Conservation (phyloP, 2,113 vertebrate genomes). For the Marmota monax region DNA sequence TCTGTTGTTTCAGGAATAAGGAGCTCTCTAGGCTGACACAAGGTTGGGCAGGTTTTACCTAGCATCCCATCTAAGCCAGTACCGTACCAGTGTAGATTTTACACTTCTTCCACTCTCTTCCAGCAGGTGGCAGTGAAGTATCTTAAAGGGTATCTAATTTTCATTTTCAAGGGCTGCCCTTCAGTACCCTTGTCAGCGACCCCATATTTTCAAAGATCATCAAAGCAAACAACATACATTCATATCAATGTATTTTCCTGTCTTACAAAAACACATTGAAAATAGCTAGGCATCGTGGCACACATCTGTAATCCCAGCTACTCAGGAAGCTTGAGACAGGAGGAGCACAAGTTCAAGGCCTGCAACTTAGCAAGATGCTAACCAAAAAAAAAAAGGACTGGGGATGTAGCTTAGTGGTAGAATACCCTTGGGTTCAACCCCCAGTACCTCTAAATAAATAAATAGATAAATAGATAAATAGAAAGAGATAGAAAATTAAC, state of each 20-base stretch:
- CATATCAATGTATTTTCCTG: too few species aligned
- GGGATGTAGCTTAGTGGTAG: neutral
- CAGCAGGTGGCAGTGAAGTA: conserved; percentile 73
- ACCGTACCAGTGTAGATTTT: neutral
- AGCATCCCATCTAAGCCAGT: too few species aligned
- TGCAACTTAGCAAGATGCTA: neutral
- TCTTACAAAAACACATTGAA: neutral
- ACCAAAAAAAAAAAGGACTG: neutral
- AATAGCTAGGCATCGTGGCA: neutral
- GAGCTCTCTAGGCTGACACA: neutral
- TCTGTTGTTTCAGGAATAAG: neutral
- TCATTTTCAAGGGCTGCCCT: neutral
- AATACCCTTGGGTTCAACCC: neutral
- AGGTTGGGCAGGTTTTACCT: neutral
- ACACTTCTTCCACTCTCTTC: neutral
- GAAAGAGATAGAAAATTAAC: neutral
- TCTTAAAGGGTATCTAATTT: neutral
- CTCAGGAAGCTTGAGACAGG: neutral
- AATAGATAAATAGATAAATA: neutral
- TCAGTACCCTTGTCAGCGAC: neutral
- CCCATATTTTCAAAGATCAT: neutral
- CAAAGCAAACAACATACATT: neutral
- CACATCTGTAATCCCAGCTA: too few species aligned
- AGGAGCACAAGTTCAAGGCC: neutral
- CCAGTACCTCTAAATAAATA: too few species aligned